These are phyloP conservation scores for Gortyna flavago DNA, from an alignment of 2,888 invertebrate genomes.

Conservation along the genomic window DNA sequence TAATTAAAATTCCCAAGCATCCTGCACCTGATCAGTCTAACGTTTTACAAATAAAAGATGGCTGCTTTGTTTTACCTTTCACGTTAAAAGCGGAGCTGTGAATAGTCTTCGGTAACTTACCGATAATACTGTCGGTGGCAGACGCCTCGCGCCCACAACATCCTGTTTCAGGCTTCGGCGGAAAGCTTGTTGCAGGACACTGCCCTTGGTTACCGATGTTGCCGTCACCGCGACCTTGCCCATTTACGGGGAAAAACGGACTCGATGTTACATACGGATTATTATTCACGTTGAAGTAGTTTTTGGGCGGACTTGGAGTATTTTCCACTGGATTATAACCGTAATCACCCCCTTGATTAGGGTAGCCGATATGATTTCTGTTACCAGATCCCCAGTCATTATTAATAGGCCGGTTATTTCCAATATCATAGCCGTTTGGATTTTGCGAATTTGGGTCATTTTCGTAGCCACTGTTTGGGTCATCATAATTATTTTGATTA, in stretches of 20 bases:
- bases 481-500: conserved; percentile 41
- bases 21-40: conserved; percentile 37
- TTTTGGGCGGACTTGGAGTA: conserved; percentile 19
- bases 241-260: conserved; percentile 40
- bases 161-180: conserved; percentile 78
- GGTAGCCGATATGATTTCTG: conserved; percentile 34
- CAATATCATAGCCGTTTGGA: conserved; percentile 18
- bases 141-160: conserved; percentile 84
- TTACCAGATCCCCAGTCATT: conserved; percentile 46
- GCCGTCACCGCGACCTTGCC: conserved; percentile 27
- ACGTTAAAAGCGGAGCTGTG: conserved; percentile 54
- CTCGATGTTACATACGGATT: conserved; percentile 55
- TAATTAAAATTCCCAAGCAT: conserved; percentile 52
- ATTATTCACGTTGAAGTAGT: conserved; percentile 54
- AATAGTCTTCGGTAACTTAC: conserved; percentile 70
- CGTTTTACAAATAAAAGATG: conserved; percentile 55
- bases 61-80: conserved; percentile 62
- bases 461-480: conserved; percentile 23
- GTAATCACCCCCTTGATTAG: conserved; percentile 20
- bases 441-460: conserved; percentile 38
- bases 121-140: conserved; percentile 77
- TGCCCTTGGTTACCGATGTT: conserved; percentile 62
- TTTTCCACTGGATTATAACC: conserved; percentile 20
- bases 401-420: conserved; percentile 26
- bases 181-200: conserved; percentile 77